Percentiles rank a stretch among this genome's conserved stretches.
Evolutionary conservation across 2,888 invertebrate genomes (phyloP).

Genomic region (Priocnemis perturbator): DNA sequence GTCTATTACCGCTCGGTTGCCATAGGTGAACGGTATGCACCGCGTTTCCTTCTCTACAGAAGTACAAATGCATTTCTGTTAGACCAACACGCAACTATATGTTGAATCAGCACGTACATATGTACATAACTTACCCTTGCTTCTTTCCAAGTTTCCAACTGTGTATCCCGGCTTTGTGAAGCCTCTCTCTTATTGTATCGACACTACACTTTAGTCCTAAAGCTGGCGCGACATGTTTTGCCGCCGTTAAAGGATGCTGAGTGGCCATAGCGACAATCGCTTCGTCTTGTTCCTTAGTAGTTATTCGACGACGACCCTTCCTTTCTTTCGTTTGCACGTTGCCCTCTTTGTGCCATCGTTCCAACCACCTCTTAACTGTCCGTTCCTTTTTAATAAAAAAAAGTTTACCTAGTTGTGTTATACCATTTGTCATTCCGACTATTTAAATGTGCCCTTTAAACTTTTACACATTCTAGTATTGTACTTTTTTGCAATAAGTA

Average conservation of each 20-base stretch:
- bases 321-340: constrained; percentile 73
- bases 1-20: constrained; percentile 73
- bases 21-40: constrained; percentile 72
- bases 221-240: constrained; percentile 73
- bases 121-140: constrained; percentile 66
- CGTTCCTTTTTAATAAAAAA: constrained; percentile 62
- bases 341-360: constrained; percentile 73
- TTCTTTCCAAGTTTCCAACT: constrained; percentile 74
- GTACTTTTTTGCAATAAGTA: too few relatives aligned
- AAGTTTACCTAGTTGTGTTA: too few relatives aligned
- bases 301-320: constrained; percentile 71
- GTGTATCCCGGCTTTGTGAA: constrained; percentile 73
- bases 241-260: constrained; percentile 71
- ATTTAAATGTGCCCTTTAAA: too few relatives aligned
- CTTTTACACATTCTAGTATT: too few relatives aligned
- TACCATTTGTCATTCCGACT: too few relatives aligned
- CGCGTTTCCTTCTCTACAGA: constrained; percentile 68
- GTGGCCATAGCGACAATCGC: constrained; percentile 74
- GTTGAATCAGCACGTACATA: neutral
- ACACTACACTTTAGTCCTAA: constrained; percentile 72
- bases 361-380: constrained; percentile 73
- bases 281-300: constrained; percentile 72
- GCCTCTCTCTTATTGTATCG: constrained; percentile 71
- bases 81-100: neutral
- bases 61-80: neutral